Base-by-base conservation (phyloP, 92 coral and sea anemone genomes). In the Phenganax subtilis region DNA sequence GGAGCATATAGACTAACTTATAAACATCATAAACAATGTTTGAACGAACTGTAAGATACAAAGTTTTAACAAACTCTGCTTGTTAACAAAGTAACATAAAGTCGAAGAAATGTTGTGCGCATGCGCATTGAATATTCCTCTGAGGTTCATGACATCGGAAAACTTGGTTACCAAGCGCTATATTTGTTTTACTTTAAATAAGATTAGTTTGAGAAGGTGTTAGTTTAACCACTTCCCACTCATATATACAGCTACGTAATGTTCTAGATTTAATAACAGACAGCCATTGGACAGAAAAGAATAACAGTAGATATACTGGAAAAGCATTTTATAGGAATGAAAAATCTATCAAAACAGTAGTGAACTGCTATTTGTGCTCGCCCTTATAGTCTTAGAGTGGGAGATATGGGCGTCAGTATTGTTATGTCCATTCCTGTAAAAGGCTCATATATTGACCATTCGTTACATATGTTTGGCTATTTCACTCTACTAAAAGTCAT, bases 161-260 rank as follows among this genome's bases (percentile, higher is more conserved):
- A 79, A 59, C 83, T 79, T 79, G 83, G 83, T 69, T 79, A 52
- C 83, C 83, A 79, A 79, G 83, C 74, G 83, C 51, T 79, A n/a
- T 3, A 64, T 52, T 7, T 25, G 44, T 57, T 16, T 17, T 77
- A 77, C 54, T 57, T 63, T 79, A 79, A 79, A 79, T 79, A 79
- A 58, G 73, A 53, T 68, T 68, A 28, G 53, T 68, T 51, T 68
- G 47, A 68, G 37, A 68, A 53, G 47, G 53, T 68, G 47, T 29
- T 68, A 68, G 12, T 68, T 0, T 30, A 68, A 68, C 54, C 7
- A 6, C 47, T 68, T 30, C 51, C 31, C 15, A 27, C 16, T 68
- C 44, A 7, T 16, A 2, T 25, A 4, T 9, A 20, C 31, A 14
- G 8, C 73, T 68, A 27, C 5, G 31, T 68, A 68, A 10, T 68